Conservation (phyloP, 2,797 vertebrate genomes). For the Capromys pilorides region DNA sequence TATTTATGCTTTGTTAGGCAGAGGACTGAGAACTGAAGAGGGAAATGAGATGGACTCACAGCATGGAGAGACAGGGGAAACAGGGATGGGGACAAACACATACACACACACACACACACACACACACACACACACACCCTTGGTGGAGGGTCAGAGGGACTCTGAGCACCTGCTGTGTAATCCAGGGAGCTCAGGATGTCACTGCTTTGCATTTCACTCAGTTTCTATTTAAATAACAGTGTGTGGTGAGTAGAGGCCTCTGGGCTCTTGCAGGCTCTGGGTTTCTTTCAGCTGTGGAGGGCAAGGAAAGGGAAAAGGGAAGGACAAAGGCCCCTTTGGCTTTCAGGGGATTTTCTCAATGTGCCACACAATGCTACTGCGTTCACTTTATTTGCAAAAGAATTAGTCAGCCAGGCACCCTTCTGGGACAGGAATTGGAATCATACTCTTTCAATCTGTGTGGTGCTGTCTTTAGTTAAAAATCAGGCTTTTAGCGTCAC, state of each 20-base stretch:
- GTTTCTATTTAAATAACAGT: background rate
- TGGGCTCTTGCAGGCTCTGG: background rate
- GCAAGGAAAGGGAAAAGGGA: background rate
- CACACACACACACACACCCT: background rate
- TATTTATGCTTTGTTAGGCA: background rate
- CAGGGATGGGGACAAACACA: background rate
- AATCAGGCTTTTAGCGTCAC: background rate
- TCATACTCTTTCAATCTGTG: background rate
- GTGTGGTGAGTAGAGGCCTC: background rate
- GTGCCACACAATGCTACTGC: background rate
- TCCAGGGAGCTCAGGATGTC: background rate
- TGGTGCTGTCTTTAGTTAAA: background rate
- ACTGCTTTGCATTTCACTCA: background rate
- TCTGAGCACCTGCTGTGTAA: background rate
- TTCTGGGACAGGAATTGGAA: background rate
- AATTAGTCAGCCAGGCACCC: background rate
- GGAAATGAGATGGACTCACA: background rate
- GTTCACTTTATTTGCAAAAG: background rate
- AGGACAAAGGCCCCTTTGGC: background rate
- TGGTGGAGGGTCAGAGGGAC: background rate
- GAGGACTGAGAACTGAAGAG: background rate
- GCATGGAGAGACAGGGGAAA: background rate
- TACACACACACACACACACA: background rate
- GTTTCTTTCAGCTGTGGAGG: background rate
- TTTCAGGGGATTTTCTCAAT: background rate